These are phyloP conservation scores for Eumerus sabulonum DNA, from an alignment of 2,888 invertebrate genomes.

Conservation along the genomic window DNA sequence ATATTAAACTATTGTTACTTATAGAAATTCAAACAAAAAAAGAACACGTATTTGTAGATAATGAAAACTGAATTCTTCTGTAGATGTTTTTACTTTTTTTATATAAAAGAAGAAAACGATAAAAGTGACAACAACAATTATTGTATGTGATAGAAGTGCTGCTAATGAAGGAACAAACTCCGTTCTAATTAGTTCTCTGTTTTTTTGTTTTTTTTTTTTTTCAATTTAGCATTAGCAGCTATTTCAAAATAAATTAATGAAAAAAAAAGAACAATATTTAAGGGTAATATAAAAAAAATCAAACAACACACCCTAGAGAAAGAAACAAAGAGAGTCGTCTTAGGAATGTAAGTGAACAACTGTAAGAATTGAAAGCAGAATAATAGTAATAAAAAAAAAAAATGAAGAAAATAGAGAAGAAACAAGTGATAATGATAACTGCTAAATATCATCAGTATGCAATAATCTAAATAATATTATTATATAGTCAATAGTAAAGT, in stretches of 20 bases:
- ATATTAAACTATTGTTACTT: slow-evolving; percentile 35
- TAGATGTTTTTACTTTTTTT: slow-evolving; percentile 46
- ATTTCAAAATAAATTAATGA: slow-evolving; percentile 48
- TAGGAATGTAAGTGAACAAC: not conserved
- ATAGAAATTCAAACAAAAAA: slow-evolving; percentile 21
- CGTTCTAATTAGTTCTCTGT: slow-evolving; percentile 7
- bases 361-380: slow-evolving; percentile 11
- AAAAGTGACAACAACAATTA: slow-evolving; percentile 59
- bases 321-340: slow-evolving; percentile 10
- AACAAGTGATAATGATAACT: slow-evolving; percentile 60
- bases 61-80: slow-evolving; percentile 37
- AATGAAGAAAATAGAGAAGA: too few relatives aligned
- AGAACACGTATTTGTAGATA: slow-evolving; percentile 48
- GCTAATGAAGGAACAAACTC: slow-evolving; percentile 52
- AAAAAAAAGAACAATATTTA: slow-evolving; percentile 34
- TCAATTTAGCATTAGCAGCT: slow-evolving; percentile 56
- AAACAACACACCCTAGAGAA: slow-evolving; percentile 43
- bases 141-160: slow-evolving; percentile 66
- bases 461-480: slow-evolving; percentile 62
- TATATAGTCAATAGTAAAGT: slow-evolving; percentile 64
- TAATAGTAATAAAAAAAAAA: slow-evolving; percentile 9
- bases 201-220: slow-evolving; percentile 19
- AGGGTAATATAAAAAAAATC: slow-evolving; percentile 7
- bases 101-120: slow-evolving; percentile 30
- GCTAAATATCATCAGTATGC: slow-evolving; percentile 62